phyloP scores from a whole-genome alignment of 2,888 invertebrate species.

The Ophion ventricosus region DNA sequence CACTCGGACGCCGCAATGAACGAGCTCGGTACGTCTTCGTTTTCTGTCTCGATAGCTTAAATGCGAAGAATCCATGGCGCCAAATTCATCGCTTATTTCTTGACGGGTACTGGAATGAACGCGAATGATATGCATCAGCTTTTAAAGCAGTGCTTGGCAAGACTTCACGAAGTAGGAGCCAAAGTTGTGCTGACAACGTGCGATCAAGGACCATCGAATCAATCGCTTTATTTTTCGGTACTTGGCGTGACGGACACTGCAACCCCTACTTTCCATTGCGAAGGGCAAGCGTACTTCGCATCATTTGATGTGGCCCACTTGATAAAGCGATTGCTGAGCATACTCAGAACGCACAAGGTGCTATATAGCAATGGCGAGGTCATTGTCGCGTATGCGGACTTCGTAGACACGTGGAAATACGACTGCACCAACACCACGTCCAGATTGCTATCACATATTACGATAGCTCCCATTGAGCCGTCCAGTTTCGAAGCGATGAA shows the following conservation, averaged over 20 bases:
- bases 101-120: too few relatives aligned
- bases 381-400: slow-evolving; percentile 46
- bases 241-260: not conserved
- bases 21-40: too few relatives aligned
- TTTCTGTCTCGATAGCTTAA: too few relatives aligned
- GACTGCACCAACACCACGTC: slow-evolving; percentile 31
- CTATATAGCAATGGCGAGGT: slow-evolving; percentile 50
- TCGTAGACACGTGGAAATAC: slow-evolving; percentile 50
- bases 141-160: too few relatives aligned
- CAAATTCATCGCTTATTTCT: too few relatives aligned
- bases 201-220: slow-evolving; percentile 37
- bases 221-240: not conserved
- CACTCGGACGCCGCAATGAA: too few relatives aligned
- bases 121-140: too few relatives aligned
- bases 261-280: not conserved
- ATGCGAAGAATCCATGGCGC: too few relatives aligned
- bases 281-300: not conserved
- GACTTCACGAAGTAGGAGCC: slow-evolving; percentile 1
- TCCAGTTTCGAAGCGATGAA: slow-evolving; percentile 62
- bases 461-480: slow-evolving; percentile 47
- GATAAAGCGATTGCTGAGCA: slow-evolving; percentile 54
- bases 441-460: slow-evolving; percentile 56
- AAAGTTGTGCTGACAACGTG: slow-evolving; percentile 31
- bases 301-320: slow-evolving; percentile 5
- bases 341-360: slow-evolving; percentile 17